A percentile compares a stretch with the other conserved stretches of the same genome.
Evolutionary conservation across 2,113 vertebrate species (phyloP).

Genomic region (Xenopus laevis): DNA sequence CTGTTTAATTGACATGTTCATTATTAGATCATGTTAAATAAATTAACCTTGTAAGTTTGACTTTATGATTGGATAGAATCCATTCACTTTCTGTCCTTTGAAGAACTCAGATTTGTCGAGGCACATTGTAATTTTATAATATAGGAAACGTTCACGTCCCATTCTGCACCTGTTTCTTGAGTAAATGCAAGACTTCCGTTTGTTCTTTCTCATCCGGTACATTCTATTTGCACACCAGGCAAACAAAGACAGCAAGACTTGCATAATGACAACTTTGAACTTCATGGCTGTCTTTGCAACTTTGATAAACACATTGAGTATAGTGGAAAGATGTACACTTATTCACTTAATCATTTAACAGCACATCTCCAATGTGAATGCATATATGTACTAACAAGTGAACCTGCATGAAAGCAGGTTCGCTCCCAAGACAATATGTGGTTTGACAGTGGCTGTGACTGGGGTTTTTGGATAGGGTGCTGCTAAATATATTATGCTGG

Average conservation of each 20-base stretch:
- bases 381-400: too few species aligned
- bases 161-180: conserved; percentile 31
- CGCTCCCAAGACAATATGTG: too few species aligned
- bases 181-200: conserved; percentile 32
- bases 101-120: neutral
- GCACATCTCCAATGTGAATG: too few species aligned
- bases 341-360: neutral
- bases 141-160: conserved; percentile 5
- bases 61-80: too few species aligned
- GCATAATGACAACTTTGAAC: neutral
- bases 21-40: too few species aligned
- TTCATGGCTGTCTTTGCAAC: neutral
- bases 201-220: conserved; percentile 27
- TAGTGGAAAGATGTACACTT: conserved; percentile 3
- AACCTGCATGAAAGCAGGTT: too few species aligned
- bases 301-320: neutral
- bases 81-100: too few species aligned
- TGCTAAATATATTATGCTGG: too few species aligned
- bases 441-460: too few species aligned
- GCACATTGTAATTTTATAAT: neutral
- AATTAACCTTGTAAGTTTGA: too few species aligned
- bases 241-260: conserved; percentile 1
- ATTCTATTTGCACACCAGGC: conserved; percentile 18
- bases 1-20: too few species aligned
- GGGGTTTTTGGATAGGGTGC: too few species aligned